phyloP scores from a whole-genome alignment of 2,113 vertebrate genomes.

The Anguilla japonica region DNA sequence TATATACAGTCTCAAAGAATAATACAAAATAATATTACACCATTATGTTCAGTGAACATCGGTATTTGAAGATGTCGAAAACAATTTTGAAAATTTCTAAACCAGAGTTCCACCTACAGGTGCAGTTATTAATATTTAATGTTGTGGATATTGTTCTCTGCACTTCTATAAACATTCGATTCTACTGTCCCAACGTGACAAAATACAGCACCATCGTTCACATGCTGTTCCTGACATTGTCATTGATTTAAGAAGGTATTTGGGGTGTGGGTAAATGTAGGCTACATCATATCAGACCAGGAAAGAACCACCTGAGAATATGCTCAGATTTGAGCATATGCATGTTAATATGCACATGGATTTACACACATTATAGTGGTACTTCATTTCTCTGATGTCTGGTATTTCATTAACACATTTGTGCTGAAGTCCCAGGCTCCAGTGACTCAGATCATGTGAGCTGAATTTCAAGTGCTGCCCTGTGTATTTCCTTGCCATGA shows the following conservation, averaged over 20 bases:
- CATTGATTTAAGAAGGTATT: neutral
- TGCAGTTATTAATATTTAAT: neutral
- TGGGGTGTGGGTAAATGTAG: neutral
- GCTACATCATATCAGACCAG: neutral
- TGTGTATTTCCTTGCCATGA: neutral
- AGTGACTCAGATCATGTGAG: neutral
- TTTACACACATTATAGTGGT: neutral
- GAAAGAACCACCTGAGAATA: neutral
- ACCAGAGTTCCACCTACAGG: neutral
- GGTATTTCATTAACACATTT: neutral
- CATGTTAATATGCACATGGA: neutral
- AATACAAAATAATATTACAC: too few relatives aligned
- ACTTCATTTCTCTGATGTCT: neutral
- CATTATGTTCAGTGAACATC: too few relatives aligned
- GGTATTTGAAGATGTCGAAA: too few relatives aligned
- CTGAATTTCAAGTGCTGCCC: neutral
- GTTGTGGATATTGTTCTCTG: neutral
- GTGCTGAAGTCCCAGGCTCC: neutral
- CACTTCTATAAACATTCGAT: neutral
- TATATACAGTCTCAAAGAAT: too few relatives aligned
- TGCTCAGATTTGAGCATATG: too few relatives aligned
- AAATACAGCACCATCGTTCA: neutral
- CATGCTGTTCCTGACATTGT: neutral
- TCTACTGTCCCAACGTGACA: neutral
- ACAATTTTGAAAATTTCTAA: too few relatives aligned